Percentiles rank a stretch among this genome's conserved stretches.
phyloP scores from a whole-genome alignment of 2,797 vertebrate genomes.

The Sebastes alutus region DNA sequence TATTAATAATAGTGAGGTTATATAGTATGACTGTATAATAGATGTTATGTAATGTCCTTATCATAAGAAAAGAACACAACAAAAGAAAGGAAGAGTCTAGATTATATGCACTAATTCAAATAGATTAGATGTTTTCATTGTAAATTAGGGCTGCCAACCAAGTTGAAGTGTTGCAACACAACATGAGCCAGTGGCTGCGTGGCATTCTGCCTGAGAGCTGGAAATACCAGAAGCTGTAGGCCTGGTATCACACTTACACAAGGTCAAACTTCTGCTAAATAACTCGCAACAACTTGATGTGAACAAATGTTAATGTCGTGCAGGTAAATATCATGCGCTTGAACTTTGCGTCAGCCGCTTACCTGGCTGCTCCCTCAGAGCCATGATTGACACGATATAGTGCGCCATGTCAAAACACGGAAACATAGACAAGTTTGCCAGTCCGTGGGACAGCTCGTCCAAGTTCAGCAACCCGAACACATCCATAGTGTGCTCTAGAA shows the following conservation, averaged over 20 bases:
- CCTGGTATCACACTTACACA: background rate
- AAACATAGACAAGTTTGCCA: constrained; percentile 90
- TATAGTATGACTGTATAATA: background rate
- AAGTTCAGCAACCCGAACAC: constrained; percentile 62
- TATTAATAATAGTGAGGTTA: background rate
- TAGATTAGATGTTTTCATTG: background rate
- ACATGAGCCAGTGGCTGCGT: background rate
- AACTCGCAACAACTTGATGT: background rate
- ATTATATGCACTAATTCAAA: background rate
- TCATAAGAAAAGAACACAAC: background rate
- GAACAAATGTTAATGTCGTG: background rate
- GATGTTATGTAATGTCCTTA: background rate
- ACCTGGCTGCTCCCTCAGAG: constrained; percentile 92
- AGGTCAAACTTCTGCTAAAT: background rate
- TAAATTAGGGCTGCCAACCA: no score
- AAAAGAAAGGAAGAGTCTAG: background rate
- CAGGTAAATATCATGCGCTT: no score
- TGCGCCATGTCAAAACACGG: constrained; percentile 95
- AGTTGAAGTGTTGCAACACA: background rate
- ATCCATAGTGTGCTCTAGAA: constrained; percentile 63
- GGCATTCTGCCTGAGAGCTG: background rate
- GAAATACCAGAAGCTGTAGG: background rate
- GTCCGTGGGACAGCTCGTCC: constrained; percentile 82
- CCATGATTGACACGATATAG: constrained; percentile 91
- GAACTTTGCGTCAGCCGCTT: constrained; percentile 59